Conservation (phyloP, 2,888 invertebrate species). For the Limnephilus marmoratus region DNA sequence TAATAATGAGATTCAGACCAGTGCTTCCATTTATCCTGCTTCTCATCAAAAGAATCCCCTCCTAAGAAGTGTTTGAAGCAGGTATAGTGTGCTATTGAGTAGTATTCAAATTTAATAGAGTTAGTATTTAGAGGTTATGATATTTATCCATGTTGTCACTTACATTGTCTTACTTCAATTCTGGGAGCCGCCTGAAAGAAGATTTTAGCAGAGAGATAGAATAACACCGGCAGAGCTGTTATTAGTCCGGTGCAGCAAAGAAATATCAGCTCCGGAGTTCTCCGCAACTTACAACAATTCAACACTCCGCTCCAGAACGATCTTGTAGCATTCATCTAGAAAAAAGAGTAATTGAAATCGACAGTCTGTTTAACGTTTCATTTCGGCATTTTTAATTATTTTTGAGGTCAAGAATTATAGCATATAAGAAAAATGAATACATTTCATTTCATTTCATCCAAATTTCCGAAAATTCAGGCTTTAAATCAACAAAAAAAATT, state of each 20-base stretch:
- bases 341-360: constrained; percentile 50
- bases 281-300: constrained; percentile 78
- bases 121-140: neutral
- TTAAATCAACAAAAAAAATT: constrained; percentile 71
- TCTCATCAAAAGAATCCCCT: neutral
- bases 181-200: constrained; percentile 69
- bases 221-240: constrained; percentile 76
- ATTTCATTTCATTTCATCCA: too few species aligned
- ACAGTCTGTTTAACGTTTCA: too few species aligned
- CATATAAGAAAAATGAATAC: too few species aligned
- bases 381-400: too few species aligned
- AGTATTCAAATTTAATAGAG: neutral
- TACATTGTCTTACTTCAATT: constrained; percentile 70
- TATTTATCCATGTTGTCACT: constrained; percentile 65
- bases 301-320: constrained; percentile 79
- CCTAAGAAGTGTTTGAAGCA: neutral
- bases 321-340: constrained; percentile 82
- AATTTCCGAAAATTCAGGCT: too few species aligned
- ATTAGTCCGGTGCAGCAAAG: constrained; percentile 76
- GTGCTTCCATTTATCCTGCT: neutral
- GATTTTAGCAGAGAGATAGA: constrained; percentile 77
- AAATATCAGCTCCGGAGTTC: constrained; percentile 78
- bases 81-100: neutral
- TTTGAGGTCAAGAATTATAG: too few species aligned
- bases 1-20: neutral